Evolutionary conservation across 2,113 vertebrate genomes (phyloP).

Genomic region (Tetrax tetrax): DNA sequence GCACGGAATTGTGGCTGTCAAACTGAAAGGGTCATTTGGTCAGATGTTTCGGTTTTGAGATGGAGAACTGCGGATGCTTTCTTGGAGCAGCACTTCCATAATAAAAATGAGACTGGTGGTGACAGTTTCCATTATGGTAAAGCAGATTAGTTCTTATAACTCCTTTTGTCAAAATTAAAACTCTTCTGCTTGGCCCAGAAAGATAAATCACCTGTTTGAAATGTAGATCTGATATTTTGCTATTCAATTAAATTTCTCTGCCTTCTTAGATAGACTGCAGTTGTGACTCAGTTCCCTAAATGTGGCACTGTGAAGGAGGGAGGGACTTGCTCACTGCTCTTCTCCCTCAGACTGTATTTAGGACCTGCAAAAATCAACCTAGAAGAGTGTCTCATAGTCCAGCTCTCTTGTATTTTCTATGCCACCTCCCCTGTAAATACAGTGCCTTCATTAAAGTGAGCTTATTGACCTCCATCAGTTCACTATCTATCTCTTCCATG

Average conservation of each 20-base stretch:
- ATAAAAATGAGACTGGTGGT: not conserved
- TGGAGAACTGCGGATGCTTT: not conserved
- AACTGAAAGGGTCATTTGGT: not conserved
- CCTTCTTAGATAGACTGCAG: not conserved
- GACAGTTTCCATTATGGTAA: not conserved
- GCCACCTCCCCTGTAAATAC: not conserved
- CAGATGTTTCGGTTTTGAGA: not conserved
- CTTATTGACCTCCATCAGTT: not conserved
- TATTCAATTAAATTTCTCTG: slow-evolving; percentile 6
- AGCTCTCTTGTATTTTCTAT: not conserved
- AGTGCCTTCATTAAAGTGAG: not conserved
- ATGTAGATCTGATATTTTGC: not conserved
- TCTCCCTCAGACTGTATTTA: not conserved
- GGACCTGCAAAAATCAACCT: not conserved
- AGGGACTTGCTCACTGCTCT: not conserved
- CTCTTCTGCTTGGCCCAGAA: not conserved
- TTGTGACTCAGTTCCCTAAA: not conserved
- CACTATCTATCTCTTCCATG: not conserved
- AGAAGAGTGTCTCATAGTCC: not conserved
- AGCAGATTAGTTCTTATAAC: not conserved
- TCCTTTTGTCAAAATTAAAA: slow-evolving; percentile 25
- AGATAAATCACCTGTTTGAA: not conserved
- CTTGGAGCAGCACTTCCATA: not conserved
- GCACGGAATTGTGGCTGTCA: not conserved
- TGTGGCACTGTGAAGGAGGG: not conserved